These are phyloP conservation scores for Microctonus hyperodae DNA, from an alignment of 2,888 invertebrate species.

Conservation along the genomic window DNA sequence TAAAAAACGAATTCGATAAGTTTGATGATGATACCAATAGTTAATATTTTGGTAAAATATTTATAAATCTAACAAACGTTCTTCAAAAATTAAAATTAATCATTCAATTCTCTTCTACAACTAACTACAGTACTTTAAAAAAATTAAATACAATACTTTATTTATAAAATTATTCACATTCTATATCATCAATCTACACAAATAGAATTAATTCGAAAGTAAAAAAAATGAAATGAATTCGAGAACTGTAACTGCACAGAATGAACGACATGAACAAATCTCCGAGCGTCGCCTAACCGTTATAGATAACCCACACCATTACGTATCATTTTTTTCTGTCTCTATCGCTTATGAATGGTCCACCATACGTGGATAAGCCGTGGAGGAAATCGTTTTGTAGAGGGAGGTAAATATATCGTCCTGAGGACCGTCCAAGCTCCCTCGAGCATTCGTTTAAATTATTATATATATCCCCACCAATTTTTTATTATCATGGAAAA, in stretches of 20 bases:
- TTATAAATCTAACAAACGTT: too few species aligned
- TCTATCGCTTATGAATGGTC: conserved; percentile 58
- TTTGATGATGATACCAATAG: too few species aligned
- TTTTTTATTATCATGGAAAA: conserved; percentile 59
- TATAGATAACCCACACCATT: conserved; percentile 55
- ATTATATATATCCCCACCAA: conserved; percentile 58
- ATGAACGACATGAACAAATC: conserved; percentile 53
- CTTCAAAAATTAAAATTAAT: too few species aligned
- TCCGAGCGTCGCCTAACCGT: conserved; percentile 55
- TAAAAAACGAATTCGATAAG: too few species aligned
- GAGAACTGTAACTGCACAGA: conserved; percentile 14
- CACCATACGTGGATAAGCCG: conserved; percentile 60
- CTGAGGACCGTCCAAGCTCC: conserved; percentile 38
- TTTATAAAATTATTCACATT: not conserved
- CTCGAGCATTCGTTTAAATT: conserved; percentile 61
- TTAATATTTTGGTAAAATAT: too few species aligned
- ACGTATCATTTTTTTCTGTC: conserved; percentile 51
- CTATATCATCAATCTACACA: not conserved
- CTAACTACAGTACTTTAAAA: too few species aligned
- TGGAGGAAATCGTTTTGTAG: not conserved
- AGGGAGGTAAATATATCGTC: conserved; percentile 52
- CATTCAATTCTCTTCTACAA: too few species aligned
- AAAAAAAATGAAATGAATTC: conserved; percentile 14
- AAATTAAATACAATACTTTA: too few species aligned
- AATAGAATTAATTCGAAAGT: not conserved